phyloP scores from a whole-genome alignment of 2,797 vertebrate species.

The Fistularia tabacaria region DNA sequence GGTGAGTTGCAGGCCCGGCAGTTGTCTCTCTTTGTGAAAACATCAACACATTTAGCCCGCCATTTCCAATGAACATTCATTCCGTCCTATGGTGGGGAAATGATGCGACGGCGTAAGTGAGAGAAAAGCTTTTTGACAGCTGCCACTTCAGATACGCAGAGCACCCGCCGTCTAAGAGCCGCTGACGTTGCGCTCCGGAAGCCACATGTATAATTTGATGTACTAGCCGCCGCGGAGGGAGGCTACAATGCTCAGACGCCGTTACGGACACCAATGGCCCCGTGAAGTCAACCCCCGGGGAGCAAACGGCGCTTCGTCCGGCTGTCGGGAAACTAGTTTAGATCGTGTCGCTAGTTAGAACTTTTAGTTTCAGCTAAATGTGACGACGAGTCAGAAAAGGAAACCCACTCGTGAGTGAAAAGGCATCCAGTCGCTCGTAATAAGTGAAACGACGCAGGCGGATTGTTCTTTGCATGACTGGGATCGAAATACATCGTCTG shows the following conservation, averaged over 20 bases:
- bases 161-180: slow-evolving; percentile 25
- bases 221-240: slow-evolving; percentile 28
- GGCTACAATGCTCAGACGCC: slow-evolving; percentile 27
- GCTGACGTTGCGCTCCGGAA: slow-evolving; percentile 38
- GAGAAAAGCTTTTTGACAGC: slow-evolving; percentile 57
- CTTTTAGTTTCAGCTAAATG: too few relatives aligned
- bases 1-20: slow-evolving; percentile 59
- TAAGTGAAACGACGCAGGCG: too few relatives aligned
- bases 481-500: too few relatives aligned
- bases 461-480: too few relatives aligned
- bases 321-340: too few relatives aligned
- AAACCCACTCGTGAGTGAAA: too few relatives aligned
- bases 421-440: too few relatives aligned
- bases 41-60: slow-evolving; percentile 60
- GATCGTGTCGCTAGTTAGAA: too few relatives aligned
- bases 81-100: slow-evolving; percentile 30
- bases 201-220: slow-evolving; percentile 20
- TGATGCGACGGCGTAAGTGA: slow-evolving; percentile 39
- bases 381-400: too few relatives aligned
- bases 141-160: slow-evolving; percentile 50
- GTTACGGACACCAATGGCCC: slow-evolving; percentile 29
- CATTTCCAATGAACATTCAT: slow-evolving; percentile 37
- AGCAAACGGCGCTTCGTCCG: slow-evolving; percentile 1
- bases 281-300: slow-evolving; percentile 17
- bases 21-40: slow-evolving; percentile 52